A percentile compares a stretch with the other conserved stretches of the same genome.
Conservation (phyloP, 2,113 vertebrate species). For the Chloropsis cyanopogon region DNA sequence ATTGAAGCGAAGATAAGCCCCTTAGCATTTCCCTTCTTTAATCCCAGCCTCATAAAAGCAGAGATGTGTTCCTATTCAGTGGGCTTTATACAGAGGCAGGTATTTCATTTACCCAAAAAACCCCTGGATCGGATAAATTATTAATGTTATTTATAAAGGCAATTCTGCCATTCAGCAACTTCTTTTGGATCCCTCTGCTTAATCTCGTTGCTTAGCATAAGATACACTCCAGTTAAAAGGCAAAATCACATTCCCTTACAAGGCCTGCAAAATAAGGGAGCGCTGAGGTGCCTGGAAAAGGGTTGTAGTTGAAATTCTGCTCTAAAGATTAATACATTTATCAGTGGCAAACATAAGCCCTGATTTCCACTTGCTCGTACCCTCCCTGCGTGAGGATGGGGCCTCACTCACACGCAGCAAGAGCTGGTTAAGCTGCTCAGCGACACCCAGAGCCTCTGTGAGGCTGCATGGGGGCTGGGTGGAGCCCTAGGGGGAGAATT, state of each 20-base stretch:
- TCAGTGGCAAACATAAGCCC: constrained; percentile 65
- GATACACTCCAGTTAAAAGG: constrained; percentile 68
- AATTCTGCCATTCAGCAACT: constrained; percentile 70
- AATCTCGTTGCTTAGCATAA: constrained; percentile 69
- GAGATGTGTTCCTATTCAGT: constrained; percentile 66
- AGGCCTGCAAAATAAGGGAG: constrained; percentile 41
- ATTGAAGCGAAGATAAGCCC: constrained; percentile 68
- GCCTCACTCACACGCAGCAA: background rate
- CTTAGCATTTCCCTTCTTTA: constrained; percentile 64
- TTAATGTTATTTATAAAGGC: constrained; percentile 72
- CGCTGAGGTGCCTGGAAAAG: constrained; percentile 40
- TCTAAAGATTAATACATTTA: constrained; percentile 66
- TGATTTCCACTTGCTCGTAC: background rate
- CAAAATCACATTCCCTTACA: constrained; percentile 65
- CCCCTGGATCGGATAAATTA: constrained; percentile 65
- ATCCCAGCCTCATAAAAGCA: constrained; percentile 53
- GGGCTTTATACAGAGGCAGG: constrained; percentile 65
- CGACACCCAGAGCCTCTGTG: background rate
- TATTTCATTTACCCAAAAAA: constrained; percentile 60
- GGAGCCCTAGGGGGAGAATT: background rate
- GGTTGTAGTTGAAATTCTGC: constrained; percentile 53
- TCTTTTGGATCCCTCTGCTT: constrained; percentile 58
- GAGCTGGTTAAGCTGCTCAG: background rate
- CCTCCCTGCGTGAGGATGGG: background rate
- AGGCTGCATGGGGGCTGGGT: background rate